Base-by-base conservation (phyloP, 2,888 invertebrate species). In the Philaethria dido region DNA sequence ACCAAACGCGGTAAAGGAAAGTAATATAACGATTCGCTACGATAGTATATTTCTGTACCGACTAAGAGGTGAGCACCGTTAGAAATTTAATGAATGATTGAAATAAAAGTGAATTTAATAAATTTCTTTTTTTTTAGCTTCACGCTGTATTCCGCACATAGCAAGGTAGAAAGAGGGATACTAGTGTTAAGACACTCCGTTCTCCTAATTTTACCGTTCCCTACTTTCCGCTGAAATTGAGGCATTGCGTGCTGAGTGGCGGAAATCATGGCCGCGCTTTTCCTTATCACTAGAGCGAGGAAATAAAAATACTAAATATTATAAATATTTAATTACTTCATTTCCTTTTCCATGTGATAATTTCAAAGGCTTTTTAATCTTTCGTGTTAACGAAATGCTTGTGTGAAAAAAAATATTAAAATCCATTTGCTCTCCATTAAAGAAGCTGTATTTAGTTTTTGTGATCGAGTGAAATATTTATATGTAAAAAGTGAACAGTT, bases 41-140 rank as follows among this genome's bases (percentile, higher is more conserved):
- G 39, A 47, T 47, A 36, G 60, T 33, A 33, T 29, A 33, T 45
- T 60, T 18, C 47, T 47, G 18, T 60, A 60, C 45, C 60, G 33
- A 29, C 29, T 60, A 14, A 14, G 9, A 47, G 6, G 0, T 60
- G 20, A 29, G 18, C 29, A 13, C 60, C 60, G 60, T 60, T 60
- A 45, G 29, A 57, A 42, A 33, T 60, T 47, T 18, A 45, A 45
- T 44, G 29, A 60, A 60, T 60, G 60, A 8, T 14, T 18, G 14
- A 45, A 39, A 57, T 57, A 60, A 60, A 45, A 60, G 60, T 47
- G 29, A 45, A 45, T 60, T 60, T 60, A n/a, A n/a, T n/a, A n/a
- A n/a, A n/a, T n/a, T n/a, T n/a, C n/a, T n/a, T n/a, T n/a, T n/a
- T n/a, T n/a, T n/a, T n/a, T n/a, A n/a, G n/a, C n/a, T n/a, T n/a